Evolutionary conservation across 2,888 invertebrate genomes (phyloP), one percentile per base, ranked within the genome.

Genomic region (Agrypnus murinus): DNA sequence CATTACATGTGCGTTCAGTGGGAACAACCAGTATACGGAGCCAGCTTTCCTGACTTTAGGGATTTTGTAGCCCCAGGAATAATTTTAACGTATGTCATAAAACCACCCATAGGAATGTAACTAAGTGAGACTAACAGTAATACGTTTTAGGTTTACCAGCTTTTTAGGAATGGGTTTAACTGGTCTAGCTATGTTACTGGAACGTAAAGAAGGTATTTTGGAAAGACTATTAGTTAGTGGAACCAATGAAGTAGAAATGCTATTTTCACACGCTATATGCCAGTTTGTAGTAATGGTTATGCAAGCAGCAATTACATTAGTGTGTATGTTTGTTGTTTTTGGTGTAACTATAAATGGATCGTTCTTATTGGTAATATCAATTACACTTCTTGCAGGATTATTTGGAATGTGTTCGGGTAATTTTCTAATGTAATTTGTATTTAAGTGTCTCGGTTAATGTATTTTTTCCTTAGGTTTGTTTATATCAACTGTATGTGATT

Each of bases 1-100:
- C n/a, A n/a, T 5, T 15, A 43, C 15, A 36, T 46, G 40, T 31
- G 53, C 59, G 45, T 75, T 77, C 84, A 93, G 89, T 92, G 92
- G 83, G 86, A 92, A 75, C 81, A 87, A 0, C 95, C 95, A 0
- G 86, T 96, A 50, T 96, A 94, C 79, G 96, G 96, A 2, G 87
- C 91, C 62, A 83, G 85, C 25, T 87, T 91, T 64, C 95, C 96
- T 0, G 94, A 94, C 81, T 97, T 98, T 81, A 97, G 96, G 0
- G 96, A 97, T 82, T 98, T 97, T 82, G 96, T 97, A 69, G 97
- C 97, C 1, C 97, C 97, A 1, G 97, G 97, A 72, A 91, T 97
- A 53, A 93, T 97, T 77, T 85, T 97, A 57, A 95, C 95, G 93
- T 94, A 3, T 25, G 25, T 25, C 25, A 25, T 25, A 25, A 25